Base-by-base conservation (phyloP, 2,888 invertebrate genomes). In the Xestobium rufovillosum region DNA sequence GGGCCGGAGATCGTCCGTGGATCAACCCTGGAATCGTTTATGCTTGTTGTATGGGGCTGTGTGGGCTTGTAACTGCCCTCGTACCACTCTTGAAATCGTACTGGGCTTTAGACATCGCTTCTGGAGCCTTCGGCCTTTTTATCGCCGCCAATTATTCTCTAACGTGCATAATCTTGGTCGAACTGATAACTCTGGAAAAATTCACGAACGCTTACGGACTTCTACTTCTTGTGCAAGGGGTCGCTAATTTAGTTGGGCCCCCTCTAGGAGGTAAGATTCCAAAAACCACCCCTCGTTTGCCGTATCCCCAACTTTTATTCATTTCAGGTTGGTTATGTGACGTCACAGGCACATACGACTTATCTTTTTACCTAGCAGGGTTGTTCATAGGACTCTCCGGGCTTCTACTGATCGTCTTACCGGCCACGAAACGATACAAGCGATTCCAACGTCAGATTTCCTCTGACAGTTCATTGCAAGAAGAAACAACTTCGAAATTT, bases 121-220 rank as follows among this genome's bases (percentile, higher is more conserved):
- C 83, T 14, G 87, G 83, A n/a, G 74, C 80, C 15, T 94, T 89
- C 68, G 92, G 92, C 1, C 78, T 90, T 46, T 83, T 85, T 64
- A 88, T 92, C 52, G 88, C 90, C 14, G 91, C 90, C 39, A 92
- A 92, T 69, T 94, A 91, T 68, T 83, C 89, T 2, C 73, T 94
- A 26, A 89, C 91, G 13, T 86, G 87, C 56, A 88, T 91, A 54
- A 89, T 94, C 45, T 73, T 92, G 38, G 89, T 92, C 39, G 83
- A 92, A 59, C 74, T 90, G 48, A 85, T 92, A 47, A 84, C 88
- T n/a, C 64, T 94, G 48, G 89, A 90, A 62, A 75, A 85, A 53
- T 90, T 95, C 61, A 89, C 91, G 30, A 88, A 84, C 59, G 91
- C 91, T 3, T 94, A 92, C 58, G 94, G 94, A 0, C 66, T 94